Percentiles rank a stretch among this genome's conserved stretches.
These are phyloP conservation scores for Eubasilissa splendida DNA, from an alignment of 2,888 invertebrate genomes.

Conservation along the genomic window DNA sequence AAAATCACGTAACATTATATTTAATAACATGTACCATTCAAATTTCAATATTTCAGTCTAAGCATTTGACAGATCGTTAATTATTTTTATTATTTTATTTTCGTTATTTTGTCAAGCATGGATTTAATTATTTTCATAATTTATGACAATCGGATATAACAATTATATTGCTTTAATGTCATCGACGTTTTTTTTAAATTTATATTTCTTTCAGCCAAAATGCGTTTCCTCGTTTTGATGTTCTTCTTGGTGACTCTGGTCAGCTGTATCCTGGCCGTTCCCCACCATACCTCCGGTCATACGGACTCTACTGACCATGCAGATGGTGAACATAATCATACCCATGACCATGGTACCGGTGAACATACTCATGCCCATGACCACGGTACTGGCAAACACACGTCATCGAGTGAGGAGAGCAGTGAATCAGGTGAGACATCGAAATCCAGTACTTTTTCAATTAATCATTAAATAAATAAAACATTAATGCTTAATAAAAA, in stretches of 20 bases:
- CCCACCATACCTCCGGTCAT: not conserved
- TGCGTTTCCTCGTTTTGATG: conserved; percentile 33
- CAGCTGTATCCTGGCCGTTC: not conserved
- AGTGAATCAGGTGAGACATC: conserved; percentile 15
- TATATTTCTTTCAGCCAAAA: conserved; percentile 23
- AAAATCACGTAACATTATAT: too few relatives aligned
- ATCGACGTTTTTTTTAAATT: not conserved
- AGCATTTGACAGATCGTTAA: too few relatives aligned
- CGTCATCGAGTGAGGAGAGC: not conserved
- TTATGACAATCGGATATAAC: too few relatives aligned
- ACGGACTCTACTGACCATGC: not conserved
- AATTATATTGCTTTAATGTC: too few relatives aligned
- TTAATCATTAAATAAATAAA: too few relatives aligned
- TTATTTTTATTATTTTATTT: too few relatives aligned
- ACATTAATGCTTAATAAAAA: too few relatives aligned
- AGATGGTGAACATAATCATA: not conserved
- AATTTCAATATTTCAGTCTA: too few relatives aligned
- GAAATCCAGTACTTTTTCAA: too few relatives aligned
- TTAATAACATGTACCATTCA: too few relatives aligned
- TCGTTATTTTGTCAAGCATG: too few relatives aligned
- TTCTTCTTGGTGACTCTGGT: conserved; percentile 39
- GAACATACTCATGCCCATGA: not conserved
- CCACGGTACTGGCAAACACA: not conserved
- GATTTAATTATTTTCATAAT: too few relatives aligned
- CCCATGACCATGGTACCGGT: not conserved